Percentiles rank a stretch among this genome's conserved stretches.
phyloP scores from a whole-genome alignment of 2,113 vertebrate genomes.

The Paradoxurus hermaphroditus region DNA sequence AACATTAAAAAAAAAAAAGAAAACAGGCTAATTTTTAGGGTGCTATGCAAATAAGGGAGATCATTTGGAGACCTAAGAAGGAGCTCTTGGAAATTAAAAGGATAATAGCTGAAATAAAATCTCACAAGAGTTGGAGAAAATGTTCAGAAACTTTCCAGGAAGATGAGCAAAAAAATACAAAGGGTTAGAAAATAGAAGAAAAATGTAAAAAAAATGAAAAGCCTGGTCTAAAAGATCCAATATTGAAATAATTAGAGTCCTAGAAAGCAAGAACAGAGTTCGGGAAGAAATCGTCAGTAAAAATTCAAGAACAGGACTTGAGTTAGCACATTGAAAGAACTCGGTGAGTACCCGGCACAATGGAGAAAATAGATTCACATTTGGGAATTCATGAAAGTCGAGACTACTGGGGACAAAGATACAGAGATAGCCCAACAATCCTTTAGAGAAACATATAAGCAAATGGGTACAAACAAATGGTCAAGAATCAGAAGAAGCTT shows the following conservation, averaged over 20 bases:
- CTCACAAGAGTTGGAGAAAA: not conserved
- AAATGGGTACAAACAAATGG: not conserved
- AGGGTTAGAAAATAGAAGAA: not conserved
- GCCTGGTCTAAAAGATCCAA: not conserved
- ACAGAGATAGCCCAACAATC: not conserved
- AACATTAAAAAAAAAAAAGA: not conserved
- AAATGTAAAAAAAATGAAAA: not conserved
- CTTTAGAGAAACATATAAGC: not conserved
- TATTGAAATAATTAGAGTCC: not conserved
- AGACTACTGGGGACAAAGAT: not conserved
- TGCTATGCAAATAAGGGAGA: not conserved
- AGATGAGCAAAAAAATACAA: not conserved
- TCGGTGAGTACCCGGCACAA: not conserved
- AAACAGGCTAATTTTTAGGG: not conserved
- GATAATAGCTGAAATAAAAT: not conserved
- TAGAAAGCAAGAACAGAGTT: not conserved
- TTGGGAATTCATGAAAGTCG: not conserved
- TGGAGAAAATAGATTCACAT: not conserved
- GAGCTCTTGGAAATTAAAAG: conserved; percentile 13
- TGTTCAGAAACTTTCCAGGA: not conserved
- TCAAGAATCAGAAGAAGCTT: not conserved
- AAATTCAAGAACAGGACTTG: not conserved
- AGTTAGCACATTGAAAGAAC: not conserved
- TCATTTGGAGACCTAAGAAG: not conserved
- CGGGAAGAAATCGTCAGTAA: not conserved